These are phyloP conservation scores for Craseonycteris thonglongyai DNA, from an alignment of 2,113 vertebrate genomes.

Conservation along the genomic window DNA sequence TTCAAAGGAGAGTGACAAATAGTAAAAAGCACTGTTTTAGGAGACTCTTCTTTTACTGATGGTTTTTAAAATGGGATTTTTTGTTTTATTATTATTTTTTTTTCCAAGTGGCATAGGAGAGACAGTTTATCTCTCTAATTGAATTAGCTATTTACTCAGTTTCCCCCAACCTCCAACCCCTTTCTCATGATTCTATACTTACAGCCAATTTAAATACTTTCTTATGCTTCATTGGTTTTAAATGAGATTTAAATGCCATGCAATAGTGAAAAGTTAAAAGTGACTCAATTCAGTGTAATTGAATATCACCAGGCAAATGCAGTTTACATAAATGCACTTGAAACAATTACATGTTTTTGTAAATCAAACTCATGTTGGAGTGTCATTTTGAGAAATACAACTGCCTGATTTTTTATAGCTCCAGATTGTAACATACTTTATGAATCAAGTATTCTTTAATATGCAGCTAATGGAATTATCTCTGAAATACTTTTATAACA, in stretches of 20 bases:
- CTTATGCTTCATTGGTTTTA: constrained; percentile 10
- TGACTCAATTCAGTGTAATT: neutral
- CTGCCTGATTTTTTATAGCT: neutral
- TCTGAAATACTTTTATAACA: constrained; percentile 41
- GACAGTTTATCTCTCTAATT: neutral
- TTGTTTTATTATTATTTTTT: no score
- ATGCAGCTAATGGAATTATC: constrained; percentile 47
- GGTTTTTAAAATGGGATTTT: neutral
- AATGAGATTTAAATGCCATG: constrained; percentile 46
- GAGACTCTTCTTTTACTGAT: neutral
- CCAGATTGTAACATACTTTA: constrained; percentile 18
- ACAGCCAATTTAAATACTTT: neutral
- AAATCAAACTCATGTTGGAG: constrained; percentile 5
- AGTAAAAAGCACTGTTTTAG: neutral
- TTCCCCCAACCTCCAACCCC: neutral
- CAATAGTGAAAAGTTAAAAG: constrained; percentile 23
- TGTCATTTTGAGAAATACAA: constrained; percentile 46
- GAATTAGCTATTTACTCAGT: neutral
- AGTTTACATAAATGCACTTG: constrained; percentile 34
- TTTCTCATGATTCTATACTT: neutral
- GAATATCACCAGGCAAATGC: constrained; percentile 5
- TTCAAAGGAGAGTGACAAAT: neutral
- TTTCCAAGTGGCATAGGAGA: neutral
- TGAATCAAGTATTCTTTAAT: constrained; percentile 42
- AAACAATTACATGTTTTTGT: constrained; percentile 33